Percentiles rank a stretch among this genome's conserved stretches.
phyloP scores from a whole-genome alignment of 2,113 vertebrate genomes.

The Stegostoma tigrinum region DNA sequence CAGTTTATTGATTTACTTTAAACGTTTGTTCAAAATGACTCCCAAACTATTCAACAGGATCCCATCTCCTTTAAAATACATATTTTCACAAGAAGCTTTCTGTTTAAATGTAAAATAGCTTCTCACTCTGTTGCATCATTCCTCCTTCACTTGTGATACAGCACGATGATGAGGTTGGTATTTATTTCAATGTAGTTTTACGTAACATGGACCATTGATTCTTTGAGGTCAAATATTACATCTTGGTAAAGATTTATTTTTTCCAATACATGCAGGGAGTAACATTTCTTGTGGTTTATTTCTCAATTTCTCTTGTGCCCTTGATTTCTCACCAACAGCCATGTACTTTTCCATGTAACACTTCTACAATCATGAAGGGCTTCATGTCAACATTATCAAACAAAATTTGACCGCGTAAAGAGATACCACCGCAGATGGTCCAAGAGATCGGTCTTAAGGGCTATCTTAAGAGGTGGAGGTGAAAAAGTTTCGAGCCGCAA shows the following conservation, averaged over 20 bases:
- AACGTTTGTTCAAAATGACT: not conserved
- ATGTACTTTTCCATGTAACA: not conserved
- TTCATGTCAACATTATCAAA: not conserved
- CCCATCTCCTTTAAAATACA: not conserved
- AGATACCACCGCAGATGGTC: not conserved
- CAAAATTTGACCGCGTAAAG: not conserved
- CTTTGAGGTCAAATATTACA: not conserved
- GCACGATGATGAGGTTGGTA: not conserved
- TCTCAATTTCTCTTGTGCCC: not conserved
- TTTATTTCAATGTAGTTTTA: not conserved
- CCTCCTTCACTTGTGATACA: not conserved
- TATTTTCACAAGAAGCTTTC: not conserved
- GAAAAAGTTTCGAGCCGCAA: not conserved
- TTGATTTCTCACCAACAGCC: not conserved
- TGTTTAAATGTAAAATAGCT: not conserved
- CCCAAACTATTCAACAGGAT: not conserved
- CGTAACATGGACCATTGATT: not conserved
- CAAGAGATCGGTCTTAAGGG: not conserved
- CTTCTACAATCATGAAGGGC: not conserved
- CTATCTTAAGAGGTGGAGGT: not conserved
- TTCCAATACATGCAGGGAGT: not conserved
- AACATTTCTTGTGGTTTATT: not conserved
- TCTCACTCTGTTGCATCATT: not conserved
- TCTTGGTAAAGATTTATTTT: not conserved
- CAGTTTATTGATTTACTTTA: not conserved